Percentiles rank a stretch among this genome's conserved stretches.
phyloP scores from a whole-genome alignment of 2,797 vertebrate genomes.

The Pseudopleuronectes americanus region DNA sequence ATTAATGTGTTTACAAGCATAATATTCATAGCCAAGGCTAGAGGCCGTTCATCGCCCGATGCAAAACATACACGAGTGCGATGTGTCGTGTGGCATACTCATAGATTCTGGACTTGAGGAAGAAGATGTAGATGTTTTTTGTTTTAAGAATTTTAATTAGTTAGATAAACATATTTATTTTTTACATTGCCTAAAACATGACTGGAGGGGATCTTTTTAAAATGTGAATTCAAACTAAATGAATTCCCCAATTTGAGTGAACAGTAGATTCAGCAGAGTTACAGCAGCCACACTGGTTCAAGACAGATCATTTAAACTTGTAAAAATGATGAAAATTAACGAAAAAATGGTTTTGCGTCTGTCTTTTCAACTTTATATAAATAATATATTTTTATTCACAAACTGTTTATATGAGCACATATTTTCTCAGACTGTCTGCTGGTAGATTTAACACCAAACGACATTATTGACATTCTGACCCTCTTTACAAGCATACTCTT shows the following conservation, averaged over 20 bases:
- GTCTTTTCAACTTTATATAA: too few species aligned
- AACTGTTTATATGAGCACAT: background rate
- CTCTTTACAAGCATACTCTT: constrained; percentile 17
- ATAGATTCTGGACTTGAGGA: too few species aligned
- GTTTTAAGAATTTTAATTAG: too few species aligned
- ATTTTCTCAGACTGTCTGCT: background rate
- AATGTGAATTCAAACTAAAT: background rate
- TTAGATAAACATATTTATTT: background rate
- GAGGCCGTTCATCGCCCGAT: background rate
- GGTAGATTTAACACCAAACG: background rate
- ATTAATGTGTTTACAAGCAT: too few species aligned
- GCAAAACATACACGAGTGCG: background rate
- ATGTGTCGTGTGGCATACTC: too few species aligned
- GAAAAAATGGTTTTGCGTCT: too few species aligned
- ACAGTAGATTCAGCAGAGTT: too few species aligned
- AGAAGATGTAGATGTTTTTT: too few species aligned
- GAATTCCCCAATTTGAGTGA: background rate
- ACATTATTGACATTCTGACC: background rate
- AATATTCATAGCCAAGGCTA: background rate
- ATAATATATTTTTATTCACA: background rate
- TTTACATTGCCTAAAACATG: background rate
- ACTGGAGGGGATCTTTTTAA: background rate
- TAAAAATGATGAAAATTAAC: too few species aligned
- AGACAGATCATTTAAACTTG: too few species aligned
- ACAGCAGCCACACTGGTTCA: too few species aligned